phyloP scores from a whole-genome alignment of 2,113 vertebrate species.

The Notiomystis cincta region DNA sequence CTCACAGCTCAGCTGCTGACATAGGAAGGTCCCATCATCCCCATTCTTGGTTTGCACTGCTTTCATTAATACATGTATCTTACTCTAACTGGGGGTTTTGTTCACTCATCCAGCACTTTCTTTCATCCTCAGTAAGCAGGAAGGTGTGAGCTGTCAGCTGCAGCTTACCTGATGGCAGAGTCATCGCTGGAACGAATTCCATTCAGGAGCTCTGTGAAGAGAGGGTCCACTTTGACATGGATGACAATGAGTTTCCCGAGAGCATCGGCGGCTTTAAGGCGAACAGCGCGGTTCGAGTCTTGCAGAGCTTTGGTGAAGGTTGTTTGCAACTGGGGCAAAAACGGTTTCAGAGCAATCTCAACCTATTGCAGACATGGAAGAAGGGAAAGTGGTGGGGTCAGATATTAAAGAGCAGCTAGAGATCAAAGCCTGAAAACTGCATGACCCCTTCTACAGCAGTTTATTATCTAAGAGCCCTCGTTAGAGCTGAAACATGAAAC shows the following conservation, averaged over 20 bases:
- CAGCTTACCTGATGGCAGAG: conserved; percentile 85
- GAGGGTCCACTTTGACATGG: conserved; percentile 93
- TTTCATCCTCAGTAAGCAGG: not conserved
- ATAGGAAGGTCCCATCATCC: not conserved
- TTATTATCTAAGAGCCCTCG: not conserved
- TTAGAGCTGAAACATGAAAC: not conserved
- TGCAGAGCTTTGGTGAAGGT: conserved; percentile 97
- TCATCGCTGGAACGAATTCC: conserved; percentile 91
- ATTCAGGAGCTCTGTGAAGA: conserved; percentile 89
- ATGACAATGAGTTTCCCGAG: conserved; percentile 93
- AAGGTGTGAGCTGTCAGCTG: not conserved
- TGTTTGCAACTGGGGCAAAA: conserved; percentile 96
- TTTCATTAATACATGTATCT: not conserved
- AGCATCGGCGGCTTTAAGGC: conserved; percentile 90
- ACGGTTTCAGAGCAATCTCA: conserved; percentile 94
- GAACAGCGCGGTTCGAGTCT: conserved; percentile 89
- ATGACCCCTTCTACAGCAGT: not conserved
- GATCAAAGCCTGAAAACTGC: not conserved
- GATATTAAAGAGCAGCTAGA: not conserved
- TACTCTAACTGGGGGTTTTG: not conserved
- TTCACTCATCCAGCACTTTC: not conserved
- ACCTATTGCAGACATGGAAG: conserved; percentile 74
- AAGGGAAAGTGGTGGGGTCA: not conserved
- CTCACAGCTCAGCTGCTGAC: not conserved
- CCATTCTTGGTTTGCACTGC: not conserved